These are phyloP conservation scores for Bombus consobrinus DNA, from an alignment of 1,140 invertebrate genomes.

Conservation along the genomic window DNA sequence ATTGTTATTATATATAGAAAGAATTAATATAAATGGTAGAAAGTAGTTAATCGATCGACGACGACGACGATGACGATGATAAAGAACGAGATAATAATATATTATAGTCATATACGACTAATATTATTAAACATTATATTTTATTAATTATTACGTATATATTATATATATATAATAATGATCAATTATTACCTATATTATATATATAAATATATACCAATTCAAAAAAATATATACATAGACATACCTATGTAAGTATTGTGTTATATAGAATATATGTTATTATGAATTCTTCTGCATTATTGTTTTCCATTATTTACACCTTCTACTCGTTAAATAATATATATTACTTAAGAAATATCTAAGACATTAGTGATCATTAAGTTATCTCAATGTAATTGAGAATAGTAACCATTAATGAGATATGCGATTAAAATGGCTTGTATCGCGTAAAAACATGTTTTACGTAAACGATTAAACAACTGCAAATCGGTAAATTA, in stretches of 20 bases:
- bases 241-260: conserved; percentile 78
- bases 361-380: not conserved
- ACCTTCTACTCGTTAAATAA: conserved; percentile 22
- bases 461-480: not conserved
- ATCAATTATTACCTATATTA: conserved; percentile 35
- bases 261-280: conserved; percentile 81
- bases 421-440: not conserved
- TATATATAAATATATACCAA: conserved; percentile 72
- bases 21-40: conserved; percentile 51
- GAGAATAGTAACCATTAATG: conserved; percentile 5
- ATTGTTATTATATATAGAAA: conserved; percentile 68
- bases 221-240: conserved; percentile 68
- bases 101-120: conserved; percentile 78
- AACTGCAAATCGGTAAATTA: not conserved
- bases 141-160: conserved; percentile 77
- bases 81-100: conserved; percentile 77
- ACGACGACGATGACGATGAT: conserved; percentile 76
- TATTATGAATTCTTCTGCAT: conserved; percentile 74
- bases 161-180: conserved; percentile 35
- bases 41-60: conserved; percentile 54
- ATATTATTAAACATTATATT: conserved; percentile 81
- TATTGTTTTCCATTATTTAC: conserved; percentile 31
- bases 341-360: conserved; percentile 13
- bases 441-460: conserved; percentile 10
- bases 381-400: conserved; percentile 6